phyloP scores from a whole-genome alignment of 2,797 vertebrate genomes.

The Parotocinclus haroldoi region DNA sequence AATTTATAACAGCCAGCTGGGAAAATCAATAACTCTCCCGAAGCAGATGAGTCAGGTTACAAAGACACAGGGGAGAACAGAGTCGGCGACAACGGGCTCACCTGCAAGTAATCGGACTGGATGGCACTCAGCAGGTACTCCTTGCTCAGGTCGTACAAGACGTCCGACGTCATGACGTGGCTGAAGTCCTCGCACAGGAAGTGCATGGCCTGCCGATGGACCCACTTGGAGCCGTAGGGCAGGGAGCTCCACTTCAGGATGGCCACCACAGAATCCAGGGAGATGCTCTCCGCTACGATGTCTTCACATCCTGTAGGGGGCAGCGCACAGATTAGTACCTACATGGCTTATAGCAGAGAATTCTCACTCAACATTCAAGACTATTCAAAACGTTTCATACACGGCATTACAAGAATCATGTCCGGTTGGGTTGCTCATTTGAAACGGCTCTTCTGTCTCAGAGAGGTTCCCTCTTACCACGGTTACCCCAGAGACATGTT shows the following conservation, averaged over 20 bases:
- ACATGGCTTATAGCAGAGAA: too few species aligned
- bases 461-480: too few species aligned
- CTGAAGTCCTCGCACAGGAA: conserved; percentile 99
- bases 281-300: conserved; percentile 94
- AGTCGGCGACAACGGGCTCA: conserved; percentile 53
- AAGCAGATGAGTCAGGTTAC: background rate
- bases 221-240: conserved; percentile 97
- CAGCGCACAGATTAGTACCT: too few species aligned
- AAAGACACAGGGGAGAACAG: background rate
- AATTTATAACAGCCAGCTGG: conserved; percentile 4
- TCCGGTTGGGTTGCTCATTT: too few species aligned
- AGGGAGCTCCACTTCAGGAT: conserved; percentile 99
- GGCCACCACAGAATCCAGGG: conserved; percentile 90
- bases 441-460: too few species aligned
- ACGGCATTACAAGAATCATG: too few species aligned
- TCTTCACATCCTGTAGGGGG: conserved; percentile 88
- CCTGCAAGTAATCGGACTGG: conserved; percentile 98
- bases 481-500: too few species aligned
- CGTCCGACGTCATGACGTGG: conserved; percentile 92
- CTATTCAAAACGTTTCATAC: too few species aligned
- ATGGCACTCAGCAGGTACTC: conserved; percentile 92
- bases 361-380: too few species aligned
- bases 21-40: background rate
- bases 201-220: conserved; percentile 94
- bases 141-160: conserved; percentile 94